Base-by-base conservation (phyloP, 1,140 invertebrate species). In the Ostrea edulis region DNA sequence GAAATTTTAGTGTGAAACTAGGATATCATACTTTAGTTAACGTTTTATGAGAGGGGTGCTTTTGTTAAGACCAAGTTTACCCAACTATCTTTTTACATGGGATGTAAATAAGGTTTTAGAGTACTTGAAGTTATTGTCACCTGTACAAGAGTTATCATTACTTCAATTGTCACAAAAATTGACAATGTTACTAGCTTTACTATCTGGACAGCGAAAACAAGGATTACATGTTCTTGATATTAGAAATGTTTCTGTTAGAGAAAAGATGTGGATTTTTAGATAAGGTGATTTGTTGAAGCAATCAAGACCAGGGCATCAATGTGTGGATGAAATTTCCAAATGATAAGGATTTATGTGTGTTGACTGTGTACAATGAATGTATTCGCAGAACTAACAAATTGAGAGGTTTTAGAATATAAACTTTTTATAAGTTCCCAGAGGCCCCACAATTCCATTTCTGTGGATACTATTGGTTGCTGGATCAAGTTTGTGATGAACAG, bases 101-200 rank as follows among this genome's bases (percentile, higher is more conserved):
- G 65, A 86, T 86, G 68, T 86, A n/a, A 77, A 71, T 71, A 81
- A 52, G 20, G 85, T 86, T n/a, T 44, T 86, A 44, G 54, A 53
- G 22, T 86, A 77, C 52, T n/a, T 71, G 8, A 86, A 86, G 20
- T 11, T 4, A 14, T 53, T 77, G 54, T 51, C 54, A 25, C 29
- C 85, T 53, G 8, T 77, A 25, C 25, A 71, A 54, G 29, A 71
- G 14, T 71, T 52, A 17, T 71, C 85, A 8, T 86, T 86, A 4
- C 22, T 54, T 29, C 11, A 77, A 14, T 20, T 71, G 17, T 54
- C 65, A 8, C 20, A 77, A 11, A 86, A 86, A 53, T 52, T 81
- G 2, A 35, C 68, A 9, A 86, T 77, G n/a, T 77, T 86, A 77
- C 14, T 86, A 20, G n/a, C 65, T 20, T 77, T 86, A 77, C 14